Conservation (phyloP, 2,797 vertebrate species). For the Oophaga sylvatica region DNA sequence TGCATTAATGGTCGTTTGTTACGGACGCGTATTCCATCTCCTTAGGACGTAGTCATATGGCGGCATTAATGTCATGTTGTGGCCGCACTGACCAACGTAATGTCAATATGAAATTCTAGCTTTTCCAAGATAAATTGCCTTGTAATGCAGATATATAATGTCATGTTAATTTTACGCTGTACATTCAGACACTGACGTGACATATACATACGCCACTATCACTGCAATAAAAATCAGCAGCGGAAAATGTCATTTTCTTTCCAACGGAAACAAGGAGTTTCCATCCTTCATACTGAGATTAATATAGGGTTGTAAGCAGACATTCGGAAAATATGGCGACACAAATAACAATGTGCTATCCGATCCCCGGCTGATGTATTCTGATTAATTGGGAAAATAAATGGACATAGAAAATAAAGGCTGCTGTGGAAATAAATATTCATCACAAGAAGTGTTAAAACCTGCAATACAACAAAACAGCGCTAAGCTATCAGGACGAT, state of each 20-base stretch:
- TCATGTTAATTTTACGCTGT: neutral
- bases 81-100: neutral
- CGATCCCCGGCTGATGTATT: constrained; percentile 11
- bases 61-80: constrained; percentile 1
- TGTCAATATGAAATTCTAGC: neutral
- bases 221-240: constrained; percentile 31
- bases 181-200: neutral
- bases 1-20: neutral
- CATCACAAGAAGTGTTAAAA: neutral
- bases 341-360: constrained; percentile 17
- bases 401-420: neutral
- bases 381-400: constrained; percentile 12
- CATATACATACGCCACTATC: constrained; percentile 3
- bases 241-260: constrained; percentile 47
- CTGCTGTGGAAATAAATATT: constrained; percentile 1
- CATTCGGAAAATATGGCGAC: constrained; percentile 39
- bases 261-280: constrained; percentile 43
- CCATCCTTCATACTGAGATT: constrained; percentile 32
- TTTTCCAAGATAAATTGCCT: neutral
- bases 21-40: neutral
- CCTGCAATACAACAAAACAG: no score
- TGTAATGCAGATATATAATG: neutral
- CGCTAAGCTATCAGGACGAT: no score
- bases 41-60: neutral
- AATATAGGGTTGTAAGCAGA: neutral